phyloP scores from a whole-genome alignment of 2,113 vertebrate species.

The Plecotus auritus region DNA sequence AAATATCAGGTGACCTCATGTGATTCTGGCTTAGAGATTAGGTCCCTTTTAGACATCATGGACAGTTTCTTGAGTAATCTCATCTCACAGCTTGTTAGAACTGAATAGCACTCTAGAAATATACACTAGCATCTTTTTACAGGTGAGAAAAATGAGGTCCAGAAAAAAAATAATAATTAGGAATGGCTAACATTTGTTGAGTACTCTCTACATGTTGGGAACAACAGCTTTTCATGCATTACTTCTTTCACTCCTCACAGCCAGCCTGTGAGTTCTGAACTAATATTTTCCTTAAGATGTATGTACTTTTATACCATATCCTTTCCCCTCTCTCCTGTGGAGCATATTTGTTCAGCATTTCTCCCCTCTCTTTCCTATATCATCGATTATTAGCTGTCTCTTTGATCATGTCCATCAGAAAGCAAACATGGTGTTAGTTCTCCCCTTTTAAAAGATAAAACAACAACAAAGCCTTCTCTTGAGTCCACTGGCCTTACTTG shows the following conservation, averaged over 20 bases:
- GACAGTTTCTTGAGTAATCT: not conserved
- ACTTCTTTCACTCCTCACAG: not conserved
- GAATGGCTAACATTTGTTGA: not conserved
- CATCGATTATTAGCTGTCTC: not conserved
- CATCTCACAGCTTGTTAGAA: slow-evolving; percentile 14
- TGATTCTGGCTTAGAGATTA: not conserved
- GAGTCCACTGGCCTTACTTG: not conserved
- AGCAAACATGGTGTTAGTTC: not conserved
- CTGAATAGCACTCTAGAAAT: not conserved
- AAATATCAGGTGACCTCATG: not conserved
- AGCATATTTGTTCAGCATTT: not conserved
- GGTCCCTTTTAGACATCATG: not conserved
- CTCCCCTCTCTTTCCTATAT: not conserved
- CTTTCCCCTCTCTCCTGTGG: not conserved
- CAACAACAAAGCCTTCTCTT: not conserved
- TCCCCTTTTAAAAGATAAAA: not conserved
- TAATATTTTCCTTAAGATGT: not conserved
- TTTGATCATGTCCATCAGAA: not conserved
- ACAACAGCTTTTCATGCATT: not conserved
- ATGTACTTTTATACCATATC: not conserved
- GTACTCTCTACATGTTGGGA: not conserved
- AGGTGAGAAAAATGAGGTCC: not conserved
- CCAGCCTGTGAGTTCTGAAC: not conserved
- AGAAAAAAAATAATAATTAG: not conserved
- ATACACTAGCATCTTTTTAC: slow-evolving; percentile 5